A percentile compares a stretch with the other conserved stretches of the same genome.
These are phyloP conservation scores for Thermophis baileyi DNA, from an alignment of 2,113 vertebrate genomes.

Conservation along the genomic window DNA sequence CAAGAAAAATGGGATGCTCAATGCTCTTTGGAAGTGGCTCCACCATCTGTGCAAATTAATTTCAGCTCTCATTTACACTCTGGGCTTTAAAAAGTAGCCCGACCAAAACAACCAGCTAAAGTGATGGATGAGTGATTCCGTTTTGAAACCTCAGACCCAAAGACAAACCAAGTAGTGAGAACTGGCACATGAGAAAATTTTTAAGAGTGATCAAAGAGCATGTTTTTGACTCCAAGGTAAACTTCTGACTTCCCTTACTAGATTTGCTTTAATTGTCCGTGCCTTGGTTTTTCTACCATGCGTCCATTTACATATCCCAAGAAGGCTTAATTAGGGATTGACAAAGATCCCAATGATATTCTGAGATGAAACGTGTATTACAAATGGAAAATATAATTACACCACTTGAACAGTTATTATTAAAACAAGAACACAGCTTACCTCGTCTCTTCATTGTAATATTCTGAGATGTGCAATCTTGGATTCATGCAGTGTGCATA, in stretches of 20 bases:
- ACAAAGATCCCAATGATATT: slow-evolving; percentile 25
- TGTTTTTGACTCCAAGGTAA: neutral
- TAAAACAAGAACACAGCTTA: slow-evolving; percentile 59
- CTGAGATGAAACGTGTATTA: slow-evolving; percentile 26
- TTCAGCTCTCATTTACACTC: neutral
- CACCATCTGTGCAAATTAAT: neutral
- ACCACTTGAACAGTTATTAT: slow-evolving; percentile 44
- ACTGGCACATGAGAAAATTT: neutral
- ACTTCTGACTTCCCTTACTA: neutral
- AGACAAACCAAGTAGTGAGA: neutral
- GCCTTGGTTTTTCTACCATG: neutral
- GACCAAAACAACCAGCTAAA: neutral
- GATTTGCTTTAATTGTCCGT: neutral
- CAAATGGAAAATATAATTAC: slow-evolving; percentile 26
- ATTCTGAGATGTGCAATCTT: slow-evolving; percentile 38
- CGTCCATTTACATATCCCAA: slow-evolving; percentile 1
- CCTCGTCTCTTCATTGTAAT: slow-evolving; percentile 4
- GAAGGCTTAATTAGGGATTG: slow-evolving; percentile 4
- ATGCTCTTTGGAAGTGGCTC: neutral
- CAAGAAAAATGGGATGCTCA: neutral
- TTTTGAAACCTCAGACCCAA: neutral
- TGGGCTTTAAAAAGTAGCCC: neutral
- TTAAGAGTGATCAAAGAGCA: no score
- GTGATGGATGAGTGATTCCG: neutral
- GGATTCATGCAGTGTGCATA: neutral